These are phyloP conservation scores for Rhinolophus sinicus DNA, from an alignment of 2,113 vertebrate genomes.

Conservation along the genomic window DNA sequence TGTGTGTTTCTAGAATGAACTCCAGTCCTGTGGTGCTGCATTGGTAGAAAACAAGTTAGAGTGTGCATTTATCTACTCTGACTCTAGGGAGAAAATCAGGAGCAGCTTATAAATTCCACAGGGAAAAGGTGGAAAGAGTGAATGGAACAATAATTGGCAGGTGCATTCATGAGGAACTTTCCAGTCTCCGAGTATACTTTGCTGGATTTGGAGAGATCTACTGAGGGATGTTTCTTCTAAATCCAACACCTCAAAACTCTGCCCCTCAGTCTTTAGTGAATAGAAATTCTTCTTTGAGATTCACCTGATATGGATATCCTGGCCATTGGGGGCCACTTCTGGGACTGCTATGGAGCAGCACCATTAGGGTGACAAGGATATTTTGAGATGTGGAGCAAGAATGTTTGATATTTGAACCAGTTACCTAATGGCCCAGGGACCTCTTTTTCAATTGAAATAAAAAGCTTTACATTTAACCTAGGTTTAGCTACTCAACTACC, in stretches of 20 bases:
- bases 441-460: conserved; percentile 74
- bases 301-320: background rate
- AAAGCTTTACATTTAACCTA: conserved; percentile 81
- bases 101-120: background rate
- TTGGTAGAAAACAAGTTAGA: conserved; percentile 23
- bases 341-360: background rate
- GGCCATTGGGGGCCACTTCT: background rate
- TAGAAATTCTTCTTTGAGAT: background rate
- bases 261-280: background rate
- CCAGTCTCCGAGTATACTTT: background rate
- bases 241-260: background rate
- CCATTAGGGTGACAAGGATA: conserved; percentile 1
- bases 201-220: background rate
- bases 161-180: background rate
- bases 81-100: conserved; percentile 3
- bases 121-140: background rate
- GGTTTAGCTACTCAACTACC: conserved; percentile 69
- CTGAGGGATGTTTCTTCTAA: background rate
- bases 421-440: conserved; percentile 82
- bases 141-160: background rate
- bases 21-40: background rate
- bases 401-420: conserved; percentile 70
- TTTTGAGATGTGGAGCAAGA: conserved; percentile 49
- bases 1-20: conserved; percentile 19
- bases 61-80: background rate